These are phyloP conservation scores for Rhynchotus rufescens DNA, from an alignment of 2,797 vertebrate genomes.

Conservation along the genomic window DNA sequence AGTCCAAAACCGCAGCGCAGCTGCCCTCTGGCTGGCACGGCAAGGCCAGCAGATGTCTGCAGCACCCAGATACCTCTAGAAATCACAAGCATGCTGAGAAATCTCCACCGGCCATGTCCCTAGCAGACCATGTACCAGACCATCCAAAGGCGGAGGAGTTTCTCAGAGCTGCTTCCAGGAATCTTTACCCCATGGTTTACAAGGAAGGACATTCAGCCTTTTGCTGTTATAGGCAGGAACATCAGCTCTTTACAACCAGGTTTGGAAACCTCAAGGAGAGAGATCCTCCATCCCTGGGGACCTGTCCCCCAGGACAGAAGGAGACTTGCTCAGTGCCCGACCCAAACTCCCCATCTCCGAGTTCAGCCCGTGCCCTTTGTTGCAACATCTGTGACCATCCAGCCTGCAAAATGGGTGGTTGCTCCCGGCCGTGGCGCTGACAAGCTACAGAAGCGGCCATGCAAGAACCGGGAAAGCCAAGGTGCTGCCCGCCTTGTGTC, in stretches of 20 bases:
- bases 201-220: neutral
- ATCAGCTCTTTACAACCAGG: neutral
- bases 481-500: neutral
- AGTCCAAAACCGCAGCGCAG: too few relatives aligned
- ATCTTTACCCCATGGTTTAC: neutral
- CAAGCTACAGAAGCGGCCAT: too few relatives aligned
- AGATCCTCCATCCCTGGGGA: neutral
- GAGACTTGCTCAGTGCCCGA: neutral
- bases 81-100: neutral
- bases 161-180: neutral
- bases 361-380: neutral
- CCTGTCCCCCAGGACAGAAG: neutral
- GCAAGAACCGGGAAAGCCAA: neutral
- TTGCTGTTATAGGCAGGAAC: neutral
- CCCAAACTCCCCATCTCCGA: neutral
- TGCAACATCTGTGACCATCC: neutral
- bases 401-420: too few relatives aligned
- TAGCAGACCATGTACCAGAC: neutral
- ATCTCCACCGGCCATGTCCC: neutral
- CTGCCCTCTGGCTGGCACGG: neutral
- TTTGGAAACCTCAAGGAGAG: neutral
- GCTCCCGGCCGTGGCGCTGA: neutral
- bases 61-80: neutral
- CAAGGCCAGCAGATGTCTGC: neutral
- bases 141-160: neutral